A percentile compares a stretch with the other conserved stretches of the same genome.
phyloP scores from a whole-genome alignment of 2,888 invertebrate genomes.

The Cryptocephalus moraei region DNA sequence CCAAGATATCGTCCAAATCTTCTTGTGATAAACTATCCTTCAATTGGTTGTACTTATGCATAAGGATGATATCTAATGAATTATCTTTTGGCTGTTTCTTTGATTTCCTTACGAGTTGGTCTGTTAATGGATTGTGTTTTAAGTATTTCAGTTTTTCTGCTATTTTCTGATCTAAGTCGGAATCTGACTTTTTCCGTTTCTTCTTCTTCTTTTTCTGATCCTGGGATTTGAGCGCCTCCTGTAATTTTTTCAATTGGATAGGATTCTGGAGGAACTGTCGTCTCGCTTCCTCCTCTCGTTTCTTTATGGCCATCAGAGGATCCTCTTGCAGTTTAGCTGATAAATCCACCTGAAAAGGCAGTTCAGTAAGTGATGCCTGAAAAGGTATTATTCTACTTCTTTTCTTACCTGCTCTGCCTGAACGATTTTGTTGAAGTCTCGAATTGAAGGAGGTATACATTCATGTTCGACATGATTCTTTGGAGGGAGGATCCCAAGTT shows the following conservation, averaged over 20 bases:
- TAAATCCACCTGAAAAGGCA: slow-evolving; percentile 68
- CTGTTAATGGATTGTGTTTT: slow-evolving; percentile 12
- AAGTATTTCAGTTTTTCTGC: slow-evolving; percentile 27
- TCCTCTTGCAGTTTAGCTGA: slow-evolving; percentile 87
- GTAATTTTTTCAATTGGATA: slow-evolving; percentile 75
- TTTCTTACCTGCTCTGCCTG: slow-evolving; percentile 28
- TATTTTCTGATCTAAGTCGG: slow-evolving; percentile 27
- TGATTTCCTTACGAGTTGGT: slow-evolving; percentile 19
- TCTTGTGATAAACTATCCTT: slow-evolving; percentile 42
- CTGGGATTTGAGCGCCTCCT: slow-evolving; percentile 61
- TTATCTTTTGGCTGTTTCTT: slow-evolving; percentile 36
- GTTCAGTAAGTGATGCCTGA: slow-evolving; percentile 13
- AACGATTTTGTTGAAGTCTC: slow-evolving; percentile 38
- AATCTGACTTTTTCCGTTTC: slow-evolving; percentile 23
- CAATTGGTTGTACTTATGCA: slow-evolving; percentile 59
- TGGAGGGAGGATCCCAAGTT: slow-evolving; percentile 34
- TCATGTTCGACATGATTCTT: slow-evolving; percentile 64
- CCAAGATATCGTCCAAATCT: slow-evolving; percentile 34
- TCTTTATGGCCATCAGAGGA: slow-evolving; percentile 80
- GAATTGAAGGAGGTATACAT: slow-evolving; percentile 64
- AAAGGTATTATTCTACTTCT: neutral
- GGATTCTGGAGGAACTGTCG: slow-evolving; percentile 84
- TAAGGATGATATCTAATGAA: slow-evolving; percentile 57
- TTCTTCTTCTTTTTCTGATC: slow-evolving; percentile 43
- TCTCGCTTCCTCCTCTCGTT: slow-evolving; percentile 79